phyloP scores from a whole-genome alignment of 2,888 invertebrate genomes.

The Rapana venosa region DNA sequence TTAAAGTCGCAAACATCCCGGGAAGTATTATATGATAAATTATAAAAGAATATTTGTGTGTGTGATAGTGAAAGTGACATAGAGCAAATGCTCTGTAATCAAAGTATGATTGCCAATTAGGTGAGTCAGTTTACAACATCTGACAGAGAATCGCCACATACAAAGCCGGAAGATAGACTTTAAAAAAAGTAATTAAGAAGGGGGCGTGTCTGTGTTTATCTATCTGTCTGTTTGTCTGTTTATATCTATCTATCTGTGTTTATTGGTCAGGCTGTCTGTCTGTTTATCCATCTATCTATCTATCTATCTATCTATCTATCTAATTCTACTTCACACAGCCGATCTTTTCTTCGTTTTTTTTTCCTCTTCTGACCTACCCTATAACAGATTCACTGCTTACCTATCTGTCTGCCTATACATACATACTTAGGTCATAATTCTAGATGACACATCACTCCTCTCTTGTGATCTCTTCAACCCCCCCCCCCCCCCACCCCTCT shows the following conservation, averaged over 20 bases:
- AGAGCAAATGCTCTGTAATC: neutral
- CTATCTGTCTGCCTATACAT: neutral
- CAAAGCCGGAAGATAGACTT: too few species aligned
- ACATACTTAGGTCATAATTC: too few species aligned
- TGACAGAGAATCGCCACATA: too few species aligned
- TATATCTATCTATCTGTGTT: neutral
- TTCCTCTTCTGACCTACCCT: neutral
- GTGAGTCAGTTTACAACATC: neutral
- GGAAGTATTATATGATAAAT: too few species aligned
- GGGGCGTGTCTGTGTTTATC: neutral
- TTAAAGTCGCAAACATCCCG: too few species aligned
- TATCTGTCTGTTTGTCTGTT: neutral
- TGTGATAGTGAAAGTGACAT: neutral
- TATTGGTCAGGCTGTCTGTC: neutral
- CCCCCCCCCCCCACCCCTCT: too few species aligned
- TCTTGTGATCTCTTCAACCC: too few species aligned
- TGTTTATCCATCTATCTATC: neutral
- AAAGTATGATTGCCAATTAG: too few species aligned
- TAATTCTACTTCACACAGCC: neutral
- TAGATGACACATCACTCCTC: too few species aligned
- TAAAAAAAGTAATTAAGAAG: too few species aligned
- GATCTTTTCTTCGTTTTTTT: constrained; percentile 16
- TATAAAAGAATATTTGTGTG: too few species aligned
- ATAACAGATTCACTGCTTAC: neutral
- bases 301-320: constrained; percentile 3